These are phyloP conservation scores for Latrodectus hesperus DNA, from an alignment of 2,888 invertebrate species.

Conservation along the genomic window DNA sequence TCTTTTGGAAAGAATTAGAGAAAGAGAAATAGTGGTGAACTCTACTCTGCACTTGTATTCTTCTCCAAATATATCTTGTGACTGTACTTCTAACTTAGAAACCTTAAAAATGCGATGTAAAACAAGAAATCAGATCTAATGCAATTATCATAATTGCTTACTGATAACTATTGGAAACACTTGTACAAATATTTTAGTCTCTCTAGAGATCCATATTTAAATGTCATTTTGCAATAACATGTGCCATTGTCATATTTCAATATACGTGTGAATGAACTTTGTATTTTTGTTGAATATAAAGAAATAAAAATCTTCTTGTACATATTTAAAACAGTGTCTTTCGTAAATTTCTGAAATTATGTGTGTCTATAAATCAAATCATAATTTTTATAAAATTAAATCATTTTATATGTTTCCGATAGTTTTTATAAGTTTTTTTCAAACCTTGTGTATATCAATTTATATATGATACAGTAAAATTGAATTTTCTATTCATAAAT, in stretches of 20 bases:
- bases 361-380: too few species aligned
- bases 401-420: too few species aligned
- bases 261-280: conserved; percentile 69
- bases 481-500: too few species aligned
- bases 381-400: too few species aligned
- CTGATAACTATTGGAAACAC: conserved; percentile 35
- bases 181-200: conserved; percentile 61
- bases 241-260: conserved; percentile 69
- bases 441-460: too few species aligned
- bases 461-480: too few species aligned
- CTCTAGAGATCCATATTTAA: conserved; percentile 58
- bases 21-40: too few species aligned
- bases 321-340: conserved; percentile 31
- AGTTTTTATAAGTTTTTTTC: too few species aligned
- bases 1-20: too few species aligned
- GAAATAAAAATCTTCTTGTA: conserved; percentile 69
- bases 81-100: conserved; percentile 45
- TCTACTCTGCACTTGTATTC: neutral
- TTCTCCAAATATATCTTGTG: neutral
- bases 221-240: conserved; percentile 66
- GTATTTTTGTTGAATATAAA: conserved; percentile 69
- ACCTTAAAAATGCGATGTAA: conserved; percentile 43
- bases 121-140: neutral
- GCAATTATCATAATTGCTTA: conserved; percentile 19
- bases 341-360: too few species aligned